Percentiles rank a stretch among this genome's conserved stretches.
phyloP scores from a whole-genome alignment of 2,797 vertebrate species.

The Premnoplex brunnescens region DNA sequence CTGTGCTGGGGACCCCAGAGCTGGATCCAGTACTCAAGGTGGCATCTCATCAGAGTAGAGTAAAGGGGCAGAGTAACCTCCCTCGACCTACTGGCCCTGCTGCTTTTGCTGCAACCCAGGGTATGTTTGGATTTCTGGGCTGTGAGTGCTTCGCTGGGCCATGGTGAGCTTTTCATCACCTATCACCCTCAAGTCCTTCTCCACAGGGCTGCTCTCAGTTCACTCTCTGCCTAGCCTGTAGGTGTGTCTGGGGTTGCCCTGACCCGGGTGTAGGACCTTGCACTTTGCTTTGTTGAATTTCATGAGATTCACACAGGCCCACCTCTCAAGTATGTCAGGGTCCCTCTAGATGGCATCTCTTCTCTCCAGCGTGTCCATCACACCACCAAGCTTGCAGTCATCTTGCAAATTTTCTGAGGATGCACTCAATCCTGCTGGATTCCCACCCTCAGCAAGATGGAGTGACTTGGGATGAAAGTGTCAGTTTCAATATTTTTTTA shows the following conservation, averaged over 20 bases:
- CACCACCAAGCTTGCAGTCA: not conserved
- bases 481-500: not conserved
- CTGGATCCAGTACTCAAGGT: not conserved
- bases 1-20: not conserved
- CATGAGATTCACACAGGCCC: not conserved
- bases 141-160: not conserved
- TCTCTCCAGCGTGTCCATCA: accelerated
- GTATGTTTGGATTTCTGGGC: not conserved
- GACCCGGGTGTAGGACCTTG: not conserved
- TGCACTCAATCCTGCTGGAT: not conserved
- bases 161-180: not conserved
- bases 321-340: not conserved
- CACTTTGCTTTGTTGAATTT: not conserved
- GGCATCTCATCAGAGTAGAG: accelerated
- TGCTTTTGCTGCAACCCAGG: not conserved
- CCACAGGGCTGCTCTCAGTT: not conserved
- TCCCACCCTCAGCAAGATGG: not conserved
- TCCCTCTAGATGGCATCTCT: not conserved
- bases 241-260: not conserved
- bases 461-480: not conserved
- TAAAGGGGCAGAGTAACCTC: not conserved
- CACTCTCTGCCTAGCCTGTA: not conserved
- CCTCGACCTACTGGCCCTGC: accelerated
- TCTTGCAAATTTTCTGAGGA: not conserved
- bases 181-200: not conserved